A percentile compares a stretch with the other conserved stretches of the same genome.
These are phyloP conservation scores for Junonia oenone DNA, from an alignment of 2,888 invertebrate genomes.

Conservation along the genomic window DNA sequence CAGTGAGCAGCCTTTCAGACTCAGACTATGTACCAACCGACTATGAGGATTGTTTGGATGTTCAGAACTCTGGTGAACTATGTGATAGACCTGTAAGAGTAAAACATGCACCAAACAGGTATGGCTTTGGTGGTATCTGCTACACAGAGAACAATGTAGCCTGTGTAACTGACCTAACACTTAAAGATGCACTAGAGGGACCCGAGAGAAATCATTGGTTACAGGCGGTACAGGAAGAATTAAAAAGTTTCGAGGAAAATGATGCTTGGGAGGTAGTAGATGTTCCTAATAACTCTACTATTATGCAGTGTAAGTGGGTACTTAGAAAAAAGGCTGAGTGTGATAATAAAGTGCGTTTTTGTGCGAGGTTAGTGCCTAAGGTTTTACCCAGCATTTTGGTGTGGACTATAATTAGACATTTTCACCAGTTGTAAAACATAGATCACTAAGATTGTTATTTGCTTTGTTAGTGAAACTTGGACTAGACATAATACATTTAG, in stretches of 20 bases:
- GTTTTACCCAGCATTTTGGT: conserved; percentile 10
- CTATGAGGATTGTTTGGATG: not conserved
- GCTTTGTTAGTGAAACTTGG: not conserved
- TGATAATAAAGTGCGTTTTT: conserved; percentile 22
- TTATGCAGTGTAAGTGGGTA: conserved; percentile 21
- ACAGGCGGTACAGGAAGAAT: conserved; percentile 15
- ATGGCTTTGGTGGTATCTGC: conserved; percentile 5
- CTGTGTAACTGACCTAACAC: not conserved
- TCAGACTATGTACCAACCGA: not conserved
- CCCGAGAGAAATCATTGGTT: conserved; percentile 20
- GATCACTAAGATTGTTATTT: not conserved
- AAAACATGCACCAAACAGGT: conserved; percentile 3
- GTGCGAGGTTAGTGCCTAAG: conserved; percentile 17
- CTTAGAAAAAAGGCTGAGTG: conserved; percentile 16
- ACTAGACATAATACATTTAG: not conserved
- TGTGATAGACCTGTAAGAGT: conserved; percentile 10
- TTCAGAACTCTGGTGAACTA: not conserved
- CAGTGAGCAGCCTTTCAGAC: not conserved
- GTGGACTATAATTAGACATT: conserved; percentile 6
- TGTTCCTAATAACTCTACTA: conserved; percentile 14
- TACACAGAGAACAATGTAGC: not conserved
- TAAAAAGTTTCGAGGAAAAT: conserved; percentile 23
- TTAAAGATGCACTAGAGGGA: conserved; percentile 16
- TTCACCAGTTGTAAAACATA: not conserved
- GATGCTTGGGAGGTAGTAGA: conserved; percentile 24